Evolutionary conservation across 2,113 vertebrate species (phyloP), one percentile per base, ranked within the genome.

Genomic region (Bostrychus sinensis): DNA sequence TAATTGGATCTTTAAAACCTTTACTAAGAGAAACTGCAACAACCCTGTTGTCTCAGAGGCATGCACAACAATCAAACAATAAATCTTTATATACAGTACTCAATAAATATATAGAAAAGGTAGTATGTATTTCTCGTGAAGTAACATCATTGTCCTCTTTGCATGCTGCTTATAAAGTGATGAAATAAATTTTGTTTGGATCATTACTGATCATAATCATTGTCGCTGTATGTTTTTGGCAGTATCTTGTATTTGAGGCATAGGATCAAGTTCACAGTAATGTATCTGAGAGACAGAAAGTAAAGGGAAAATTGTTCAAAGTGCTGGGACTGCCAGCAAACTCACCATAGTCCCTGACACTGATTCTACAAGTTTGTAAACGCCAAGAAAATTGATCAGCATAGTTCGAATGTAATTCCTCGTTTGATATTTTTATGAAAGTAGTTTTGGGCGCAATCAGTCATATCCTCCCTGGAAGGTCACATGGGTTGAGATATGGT

Each of bases 211-310:
- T 77, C 70, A 34, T n/a, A 34, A 56, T n/a, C 10, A 28, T 30
- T 17, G 1, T 54, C 2, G 16, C 48, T 7, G 13, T 50, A 2
- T 63, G 7, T 43, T 39, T 56, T 76, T 80, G 77, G 82, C 85
- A 85, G 67, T 80, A 72, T 73, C 46, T 67, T 32, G 77, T 78
- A 73, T 85, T 87, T 86, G 81, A 89, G 88, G 79, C 77, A 69
- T 72, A 23, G 72, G 9, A 59, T 5, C 63, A 71, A 28, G 42
- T 46, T 46, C n/a, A n/a, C 11, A 9, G n/a, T 28, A 16, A 28
- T 28, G 25, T 30, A 28, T 51, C 48, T 30, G 14, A 51, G 25
- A 26, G 19, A 46, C 20, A 14, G 43, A 5, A 4, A 28, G 48
- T n/a, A 51, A 51, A 51, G 23, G 25, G 45, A 48, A 12, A 25